These are phyloP conservation scores for Diarsia mendica DNA, from an alignment of 2,888 invertebrate genomes.

Conservation along the genomic window DNA sequence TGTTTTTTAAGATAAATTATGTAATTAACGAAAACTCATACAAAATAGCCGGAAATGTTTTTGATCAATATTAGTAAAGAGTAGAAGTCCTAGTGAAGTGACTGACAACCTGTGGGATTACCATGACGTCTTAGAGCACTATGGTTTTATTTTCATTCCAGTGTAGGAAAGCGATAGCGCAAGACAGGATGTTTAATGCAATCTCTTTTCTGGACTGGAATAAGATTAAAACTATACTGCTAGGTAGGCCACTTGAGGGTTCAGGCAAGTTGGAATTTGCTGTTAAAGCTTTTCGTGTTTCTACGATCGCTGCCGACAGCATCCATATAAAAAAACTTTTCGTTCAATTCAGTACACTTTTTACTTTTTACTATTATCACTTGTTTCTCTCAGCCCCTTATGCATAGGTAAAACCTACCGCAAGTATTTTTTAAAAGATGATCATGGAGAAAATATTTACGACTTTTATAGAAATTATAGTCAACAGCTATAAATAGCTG, in stretches of 20 bases:
- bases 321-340: not conserved
- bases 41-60: too few species aligned
- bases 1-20: not conserved
- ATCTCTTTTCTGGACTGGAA: not conserved
- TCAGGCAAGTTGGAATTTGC: not conserved
- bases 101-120: not conserved
- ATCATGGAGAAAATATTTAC: conserved; percentile 4
- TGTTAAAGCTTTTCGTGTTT: not conserved
- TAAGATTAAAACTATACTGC: not conserved
- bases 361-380: not conserved
- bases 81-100: too few species aligned
- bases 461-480: not conserved
- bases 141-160: not conserved
- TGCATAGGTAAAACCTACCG: not conserved
- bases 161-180: not conserved
- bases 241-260: not conserved
- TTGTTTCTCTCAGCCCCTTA: not conserved
- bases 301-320: too few species aligned
- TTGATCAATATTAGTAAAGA: too few species aligned
- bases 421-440: conserved; percentile 2
- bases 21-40: not conserved
- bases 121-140: not conserved
- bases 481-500: not conserved
- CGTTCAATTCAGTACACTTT: not conserved
- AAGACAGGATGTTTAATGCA: not conserved